Evolutionary conservation across 2,888 invertebrate genomes (phyloP).

Genomic region (Eristalis tenax): DNA sequence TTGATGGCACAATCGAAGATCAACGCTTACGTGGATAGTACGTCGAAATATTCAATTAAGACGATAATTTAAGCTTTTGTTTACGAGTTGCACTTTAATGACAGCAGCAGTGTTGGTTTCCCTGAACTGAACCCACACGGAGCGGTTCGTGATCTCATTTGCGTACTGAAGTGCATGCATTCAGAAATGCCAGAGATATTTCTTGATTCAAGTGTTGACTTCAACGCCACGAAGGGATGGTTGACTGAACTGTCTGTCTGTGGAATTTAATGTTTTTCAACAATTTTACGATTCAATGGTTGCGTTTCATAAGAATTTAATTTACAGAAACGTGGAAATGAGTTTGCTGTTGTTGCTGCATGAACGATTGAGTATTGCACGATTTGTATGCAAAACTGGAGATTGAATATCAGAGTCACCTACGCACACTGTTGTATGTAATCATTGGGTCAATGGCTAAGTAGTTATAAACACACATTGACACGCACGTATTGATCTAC

Average conservation of each 20-base stretch:
- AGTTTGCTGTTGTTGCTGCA: neutral
- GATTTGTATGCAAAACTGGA: neutral
- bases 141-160: neutral
- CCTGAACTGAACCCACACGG: neutral
- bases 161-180: slow-evolving; percentile 26
- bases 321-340: neutral
- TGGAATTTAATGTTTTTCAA: slow-evolving; percentile 13
- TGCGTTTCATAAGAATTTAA: neutral
- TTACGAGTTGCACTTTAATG: neutral
- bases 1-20: neutral
- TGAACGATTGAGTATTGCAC: neutral
- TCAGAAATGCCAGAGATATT: slow-evolving; percentile 14
- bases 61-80: neutral
- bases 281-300: neutral
- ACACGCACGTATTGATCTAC: too few relatives aligned
- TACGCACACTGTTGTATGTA: neutral
- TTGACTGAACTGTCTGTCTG: neutral
- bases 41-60: slow-evolving; percentile 8
- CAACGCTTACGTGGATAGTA: neutral
- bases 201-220: slow-evolving; percentile 16
- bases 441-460: neutral
- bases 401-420: neutral
- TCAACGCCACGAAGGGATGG: neutral
- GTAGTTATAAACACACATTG: neutral
- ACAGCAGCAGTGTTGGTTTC: neutral